Base-by-base conservation (phyloP, 2,113 vertebrate genomes). In the Gobio gobio region DNA sequence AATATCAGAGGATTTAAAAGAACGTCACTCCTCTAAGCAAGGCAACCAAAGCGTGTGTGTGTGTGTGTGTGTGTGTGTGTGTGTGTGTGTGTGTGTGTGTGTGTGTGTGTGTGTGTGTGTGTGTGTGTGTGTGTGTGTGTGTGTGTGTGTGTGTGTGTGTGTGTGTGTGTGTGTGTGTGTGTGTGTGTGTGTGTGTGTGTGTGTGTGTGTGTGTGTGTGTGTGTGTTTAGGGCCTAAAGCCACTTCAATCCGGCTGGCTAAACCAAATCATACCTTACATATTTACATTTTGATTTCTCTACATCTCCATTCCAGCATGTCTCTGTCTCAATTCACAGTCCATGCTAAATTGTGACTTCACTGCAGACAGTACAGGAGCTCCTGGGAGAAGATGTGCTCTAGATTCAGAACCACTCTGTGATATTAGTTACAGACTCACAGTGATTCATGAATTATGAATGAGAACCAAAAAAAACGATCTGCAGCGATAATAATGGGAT, bases 391-490 rank as follows among this genome's bases (percentile, higher is more conserved):
- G 45, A 45, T 18, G 9, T 18, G 78, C 63, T 58, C 78, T 49
- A 82, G 16, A 66, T 47, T 82, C 78, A 68, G 26, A 82, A 63
- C 61, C 80, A 68, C 78, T 81, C 24, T 68, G 51, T 68, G 45
- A 83, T 77, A 76, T 77, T 68, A 68, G 24, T 81, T 81, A 81
- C 78, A 81, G 78, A 47, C 36, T 59, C 61, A 18, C 49, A 45
- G 61, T 33, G 29, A 45, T 47, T 40, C 36, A 77, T 86, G n/a
- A 86, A 77, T 83, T 70, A 83, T 83, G 51, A 77, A 86, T 78
- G 61, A 58, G 68, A 45, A 82, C 22, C 45, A 20, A 56, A 4
- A 56, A 56, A 56, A 4, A 36, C 45, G 59, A 78, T 85, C 68
- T 68, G 8, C 22, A 26, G 16, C 29, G 43, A n/a, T 72, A 49